phyloP scores from a whole-genome alignment of 1,140 invertebrate genomes.

The Neodiprion pinetum region DNA sequence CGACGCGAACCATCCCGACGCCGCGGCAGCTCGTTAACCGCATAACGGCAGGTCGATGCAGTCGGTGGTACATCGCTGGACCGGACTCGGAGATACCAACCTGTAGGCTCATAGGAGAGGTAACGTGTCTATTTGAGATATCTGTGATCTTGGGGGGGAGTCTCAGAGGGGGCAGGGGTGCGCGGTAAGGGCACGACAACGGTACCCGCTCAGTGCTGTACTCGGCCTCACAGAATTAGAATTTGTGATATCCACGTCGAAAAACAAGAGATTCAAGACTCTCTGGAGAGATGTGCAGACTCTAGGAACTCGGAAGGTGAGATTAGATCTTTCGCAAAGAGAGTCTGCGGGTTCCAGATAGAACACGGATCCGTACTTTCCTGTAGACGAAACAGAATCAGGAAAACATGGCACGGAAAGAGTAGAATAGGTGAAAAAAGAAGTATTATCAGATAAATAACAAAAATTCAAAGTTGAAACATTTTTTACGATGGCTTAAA shows the following conservation, averaged over 20 bases:
- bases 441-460: too few species aligned
- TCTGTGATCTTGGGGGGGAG: constrained; percentile 41
- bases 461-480: too few species aligned
- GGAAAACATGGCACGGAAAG: too few species aligned
- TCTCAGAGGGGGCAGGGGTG: constrained; percentile 33
- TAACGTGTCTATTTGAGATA: constrained; percentile 43
- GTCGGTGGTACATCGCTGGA: constrained; percentile 6
- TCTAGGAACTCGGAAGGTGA: not conserved
- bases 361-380: not conserved
- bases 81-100: constrained; percentile 4
- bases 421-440: too few species aligned
- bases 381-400: too few species aligned
- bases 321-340: constrained; percentile 1
- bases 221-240: not conserved
- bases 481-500: too few species aligned
- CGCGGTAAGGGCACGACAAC: constrained; percentile 42
- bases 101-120: constrained; percentile 16
- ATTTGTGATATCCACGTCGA: constrained; percentile 7
- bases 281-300: not conserved
- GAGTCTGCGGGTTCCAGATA: not conserved
- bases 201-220: not conserved
- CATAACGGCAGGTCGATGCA: not conserved
- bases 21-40: constrained; percentile 1
- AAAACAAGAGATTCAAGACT: not conserved
- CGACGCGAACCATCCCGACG: not conserved